Evolutionary conservation across 2,888 invertebrate genomes (phyloP), one percentile per base, ranked within the genome.

Genomic region (Parnassius orleans): DNA sequence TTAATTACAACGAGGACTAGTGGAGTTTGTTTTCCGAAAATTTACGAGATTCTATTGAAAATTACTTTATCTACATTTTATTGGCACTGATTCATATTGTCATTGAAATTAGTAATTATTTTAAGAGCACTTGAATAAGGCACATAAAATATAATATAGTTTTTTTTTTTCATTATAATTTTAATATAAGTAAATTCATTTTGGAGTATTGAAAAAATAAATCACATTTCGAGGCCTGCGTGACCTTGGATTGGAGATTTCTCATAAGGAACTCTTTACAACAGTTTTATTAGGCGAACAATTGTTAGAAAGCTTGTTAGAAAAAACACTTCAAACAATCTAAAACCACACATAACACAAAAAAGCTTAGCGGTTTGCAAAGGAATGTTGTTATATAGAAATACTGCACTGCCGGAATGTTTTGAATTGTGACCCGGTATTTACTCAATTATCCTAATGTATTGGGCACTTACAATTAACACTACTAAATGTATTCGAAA

Each of bases 41-140:
- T 68, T 62, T 56, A 58, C 65, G 86, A 87, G 87, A 87, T 87
- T 87, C 86, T 77, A 80, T 79, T 67, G 63, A 66, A 70, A 68
- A 67, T 72, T 71, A 69, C 69, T 71, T 10, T 44, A 48, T 48
- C 2, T 14, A 9, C 10, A 51, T 12, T 46, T 70, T 75, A 78
- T 82, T 84, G 83, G 82, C 84, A 86, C 81, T 15, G 19, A 57
- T 53, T n/a, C 48, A 15, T 53, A 47, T 19, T 12, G 9, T 52
- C 43, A 12, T 51, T 46, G 10, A 3, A 10, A 15, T 19, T 55
- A 24, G 50, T 42, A 50, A 19, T 50, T 15, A 12, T 12, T 51
- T 48, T 42, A 50, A 50, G 46, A 53, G 48, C 59, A 59, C 60
- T 47, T 42, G 3, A 15, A 47, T 58, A 63, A 63, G 63, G 58